These are phyloP conservation scores for Microctonus hyperodae DNA, from an alignment of 2,888 invertebrate genomes.

Conservation along the genomic window DNA sequence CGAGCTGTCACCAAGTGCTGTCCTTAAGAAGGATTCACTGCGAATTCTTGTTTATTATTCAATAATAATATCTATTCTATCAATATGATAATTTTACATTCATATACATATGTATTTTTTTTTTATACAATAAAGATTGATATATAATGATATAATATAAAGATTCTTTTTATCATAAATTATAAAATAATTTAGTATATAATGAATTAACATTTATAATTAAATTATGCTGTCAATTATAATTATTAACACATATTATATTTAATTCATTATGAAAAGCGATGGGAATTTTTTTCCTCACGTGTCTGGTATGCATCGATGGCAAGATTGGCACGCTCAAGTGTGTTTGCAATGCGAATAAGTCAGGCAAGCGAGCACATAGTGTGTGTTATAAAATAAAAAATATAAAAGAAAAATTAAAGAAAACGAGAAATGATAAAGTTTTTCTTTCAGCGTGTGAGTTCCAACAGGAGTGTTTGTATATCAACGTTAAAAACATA, in stretches of 20 bases:
- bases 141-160: too few species aligned
- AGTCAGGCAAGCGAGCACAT: neutral
- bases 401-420: neutral
- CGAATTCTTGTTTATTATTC: neutral
- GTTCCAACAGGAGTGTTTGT: neutral
- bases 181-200: too few species aligned
- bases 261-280: constrained; percentile 15
- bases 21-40: neutral
- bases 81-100: neutral
- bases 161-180: too few species aligned
- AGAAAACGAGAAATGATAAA: neutral
- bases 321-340: constrained; percentile 19
- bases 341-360: constrained; percentile 15
- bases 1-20: constrained; percentile 20
- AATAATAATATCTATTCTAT: neutral
- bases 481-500: neutral
- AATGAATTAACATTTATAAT: neutral
- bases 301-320: constrained; percentile 25
- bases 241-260: neutral
- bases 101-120: neutral
- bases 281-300: constrained; percentile 13
- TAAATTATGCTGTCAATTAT: neutral
- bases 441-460: constrained; percentile 20
- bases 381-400: neutral
- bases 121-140: neutral